Conservation (phyloP, 2,797 vertebrate genomes). For the Tauraco hartlaubi region DNA sequence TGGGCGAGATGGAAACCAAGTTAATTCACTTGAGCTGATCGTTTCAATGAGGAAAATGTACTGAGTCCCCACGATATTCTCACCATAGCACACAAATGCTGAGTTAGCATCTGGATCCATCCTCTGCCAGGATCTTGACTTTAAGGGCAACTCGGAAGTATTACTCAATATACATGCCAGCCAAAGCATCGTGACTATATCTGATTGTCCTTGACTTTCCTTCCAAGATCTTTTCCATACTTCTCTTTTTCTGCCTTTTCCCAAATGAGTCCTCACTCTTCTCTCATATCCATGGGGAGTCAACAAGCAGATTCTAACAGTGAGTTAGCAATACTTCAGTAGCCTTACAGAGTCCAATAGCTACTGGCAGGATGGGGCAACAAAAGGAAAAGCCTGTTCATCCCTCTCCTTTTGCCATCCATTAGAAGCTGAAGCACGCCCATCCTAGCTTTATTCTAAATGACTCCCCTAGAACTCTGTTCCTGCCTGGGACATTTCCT, state of each 20-base stretch:
- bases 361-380: neutral
- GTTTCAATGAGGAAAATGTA: conserved; percentile 35
- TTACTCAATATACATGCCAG: neutral
- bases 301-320: neutral
- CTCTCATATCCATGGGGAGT: neutral
- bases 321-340: neutral
- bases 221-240: neutral
- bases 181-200: conserved; percentile 12
- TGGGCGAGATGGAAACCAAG: conserved; percentile 12
- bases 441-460: neutral
- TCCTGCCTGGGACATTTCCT: neutral
- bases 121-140: conserved; percentile 31
- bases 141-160: neutral
- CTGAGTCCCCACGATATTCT: neutral
- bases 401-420: neutral
- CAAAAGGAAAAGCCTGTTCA: neutral
- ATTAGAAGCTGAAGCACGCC: neutral
- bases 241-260: neutral
- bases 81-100: conserved; percentile 13
- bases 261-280: neutral
- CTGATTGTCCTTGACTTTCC: conserved; percentile 44
- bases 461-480: fast-evolving
- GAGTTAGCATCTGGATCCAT: conserved; percentile 28
- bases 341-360: neutral
- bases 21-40: conserved; percentile 28